These are phyloP conservation scores for Heliconius ismenius DNA, from an alignment of 2,888 invertebrate species.

Conservation along the genomic window DNA sequence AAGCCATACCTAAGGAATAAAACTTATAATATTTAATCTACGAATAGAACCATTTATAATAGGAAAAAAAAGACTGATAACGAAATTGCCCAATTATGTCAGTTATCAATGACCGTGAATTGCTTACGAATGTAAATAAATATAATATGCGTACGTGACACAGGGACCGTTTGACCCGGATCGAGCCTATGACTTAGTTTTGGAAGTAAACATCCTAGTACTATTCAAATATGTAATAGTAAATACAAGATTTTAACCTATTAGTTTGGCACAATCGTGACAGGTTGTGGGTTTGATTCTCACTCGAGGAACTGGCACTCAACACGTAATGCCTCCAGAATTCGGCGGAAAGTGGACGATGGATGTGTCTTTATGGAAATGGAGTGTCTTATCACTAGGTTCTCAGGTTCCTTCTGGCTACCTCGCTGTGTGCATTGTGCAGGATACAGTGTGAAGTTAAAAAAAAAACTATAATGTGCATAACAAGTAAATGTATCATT, in stretches of 20 bases:
- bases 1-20: not conserved
- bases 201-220: conserved; percentile 7
- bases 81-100: conserved; percentile 8
- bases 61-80: conserved; percentile 7
- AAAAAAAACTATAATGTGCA: not conserved
- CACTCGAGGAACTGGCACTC: not conserved
- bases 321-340: too few species aligned
- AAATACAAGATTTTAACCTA: not conserved
- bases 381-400: too few species aligned
- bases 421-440: too few species aligned
- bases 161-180: conserved; percentile 22
- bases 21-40: too few species aligned
- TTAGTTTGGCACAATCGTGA: too few species aligned
- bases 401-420: too few species aligned
- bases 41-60: not conserved
- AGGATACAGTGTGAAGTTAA: too few species aligned
- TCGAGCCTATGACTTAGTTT: conserved; percentile 4
- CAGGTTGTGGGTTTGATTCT: too few species aligned
- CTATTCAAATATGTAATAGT: not conserved
- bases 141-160: conserved; percentile 28
- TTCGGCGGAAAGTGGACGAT: too few species aligned
- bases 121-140: conserved; percentile 16
- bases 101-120: conserved; percentile 43
- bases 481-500: not conserved
- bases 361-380: too few species aligned